A percentile compares a stretch with the other conserved stretches of the same genome.
Evolutionary conservation across 2,113 vertebrate species (phyloP).

Genomic region (Corapipo altera): DNA sequence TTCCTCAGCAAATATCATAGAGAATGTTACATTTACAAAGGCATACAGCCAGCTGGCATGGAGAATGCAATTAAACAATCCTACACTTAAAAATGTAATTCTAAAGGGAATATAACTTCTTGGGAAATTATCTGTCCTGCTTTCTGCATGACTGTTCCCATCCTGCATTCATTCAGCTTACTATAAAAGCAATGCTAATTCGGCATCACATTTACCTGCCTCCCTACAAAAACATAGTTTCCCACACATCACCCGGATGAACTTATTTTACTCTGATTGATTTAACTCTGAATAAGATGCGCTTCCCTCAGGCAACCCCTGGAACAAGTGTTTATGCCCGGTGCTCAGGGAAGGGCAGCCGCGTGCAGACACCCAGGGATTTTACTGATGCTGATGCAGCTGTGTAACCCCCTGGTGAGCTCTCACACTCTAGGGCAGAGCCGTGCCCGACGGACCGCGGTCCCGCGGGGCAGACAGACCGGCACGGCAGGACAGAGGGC

Average conservation of each 20-base stretch:
- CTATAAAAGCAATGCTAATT: not conserved
- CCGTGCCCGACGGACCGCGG: not conserved
- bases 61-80: not conserved
- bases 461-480: not conserved
- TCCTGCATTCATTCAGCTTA: not conserved
- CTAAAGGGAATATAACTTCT: not conserved
- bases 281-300: not conserved
- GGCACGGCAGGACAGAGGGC: not conserved
- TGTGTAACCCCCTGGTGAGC: not conserved
- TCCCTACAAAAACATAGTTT: rapidly evolving
- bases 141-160: not conserved
- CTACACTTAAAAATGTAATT: not conserved
- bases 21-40: not conserved
- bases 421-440: not conserved
- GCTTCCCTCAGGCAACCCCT: not conserved
- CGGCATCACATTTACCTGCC: not conserved
- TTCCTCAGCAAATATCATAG: not conserved
- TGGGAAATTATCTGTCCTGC: not conserved
- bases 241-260: not conserved
- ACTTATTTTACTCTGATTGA: not conserved
- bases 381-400: too few species aligned
- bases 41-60: not conserved
- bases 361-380: too few species aligned
- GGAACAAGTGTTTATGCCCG: not conserved
- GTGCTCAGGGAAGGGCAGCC: not conserved